A percentile compares a stretch with the other conserved stretches of the same genome.
These are phyloP conservation scores for Sycophila texana DNA, from an alignment of 2,888 invertebrate species.

Conservation along the genomic window DNA sequence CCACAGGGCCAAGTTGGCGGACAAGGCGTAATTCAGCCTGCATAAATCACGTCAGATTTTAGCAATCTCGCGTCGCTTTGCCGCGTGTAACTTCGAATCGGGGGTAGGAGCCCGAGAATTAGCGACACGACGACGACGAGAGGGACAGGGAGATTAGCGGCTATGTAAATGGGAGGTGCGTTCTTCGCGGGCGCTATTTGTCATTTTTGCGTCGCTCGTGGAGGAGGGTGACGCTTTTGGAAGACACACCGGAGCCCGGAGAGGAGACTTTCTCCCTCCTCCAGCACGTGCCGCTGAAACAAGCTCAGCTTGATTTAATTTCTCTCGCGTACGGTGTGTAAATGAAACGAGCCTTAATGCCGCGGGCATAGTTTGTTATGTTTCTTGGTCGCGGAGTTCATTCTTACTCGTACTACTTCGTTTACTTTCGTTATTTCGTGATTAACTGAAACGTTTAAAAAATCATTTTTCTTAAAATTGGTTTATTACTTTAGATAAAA, in stretches of 20 bases:
- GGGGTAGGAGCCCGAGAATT: slow-evolving; percentile 57
- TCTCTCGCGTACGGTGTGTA: slow-evolving; percentile 23
- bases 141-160: slow-evolving; percentile 64
- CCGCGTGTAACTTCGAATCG: slow-evolving; percentile 58
- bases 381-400: background rate
- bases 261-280: background rate
- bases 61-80: slow-evolving; percentile 62
- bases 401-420: background rate
- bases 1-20: slow-evolving; percentile 19
- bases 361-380: background rate
- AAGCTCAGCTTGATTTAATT: slow-evolving; percentile 48
- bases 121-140: slow-evolving; percentile 53
- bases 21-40: slow-evolving; percentile 38
- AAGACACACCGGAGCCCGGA: slow-evolving; percentile 22
- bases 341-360: slow-evolving; percentile 56
- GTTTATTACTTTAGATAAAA: no score
- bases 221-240: slow-evolving; percentile 14
- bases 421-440: background rate
- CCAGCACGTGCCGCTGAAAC: background rate
- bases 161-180: slow-evolving; percentile 66
- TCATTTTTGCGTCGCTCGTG: slow-evolving; percentile 63
- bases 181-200: slow-evolving; percentile 65
- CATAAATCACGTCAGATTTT: slow-evolving; percentile 58
- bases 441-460: background rate
- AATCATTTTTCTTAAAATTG: background rate